Evolutionary conservation across 2,797 vertebrate species (phyloP).

Genomic region (Sparidentex hasta): DNA sequence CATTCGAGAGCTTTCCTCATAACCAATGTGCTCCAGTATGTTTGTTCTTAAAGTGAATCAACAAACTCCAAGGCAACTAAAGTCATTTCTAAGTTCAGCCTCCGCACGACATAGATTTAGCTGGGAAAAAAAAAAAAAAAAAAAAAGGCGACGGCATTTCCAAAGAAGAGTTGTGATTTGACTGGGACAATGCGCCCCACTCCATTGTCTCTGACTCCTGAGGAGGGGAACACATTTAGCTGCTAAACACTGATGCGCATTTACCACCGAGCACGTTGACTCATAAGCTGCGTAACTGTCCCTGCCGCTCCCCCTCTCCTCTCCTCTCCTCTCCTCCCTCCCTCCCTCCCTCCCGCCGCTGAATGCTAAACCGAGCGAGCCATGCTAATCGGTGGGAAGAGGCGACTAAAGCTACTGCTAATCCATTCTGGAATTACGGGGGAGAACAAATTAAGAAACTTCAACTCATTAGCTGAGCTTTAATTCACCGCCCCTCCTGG

Average conservation of each 20-base stretch:
- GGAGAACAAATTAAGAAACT: conserved; percentile 90
- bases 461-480: conserved; percentile 89
- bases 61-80: neutral
- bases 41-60: neutral
- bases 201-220: conserved; percentile 48
- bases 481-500: conserved; percentile 86
- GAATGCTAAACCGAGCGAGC: conserved; percentile 75
- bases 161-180: conserved; percentile 35
- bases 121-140: too few species aligned
- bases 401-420: conserved; percentile 87
- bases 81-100: neutral
- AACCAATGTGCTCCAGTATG: neutral
- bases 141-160: neutral
- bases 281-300: conserved; percentile 74
- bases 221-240: conserved; percentile 69
- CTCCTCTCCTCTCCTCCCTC: conserved; percentile 48
- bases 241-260: conserved; percentile 61
- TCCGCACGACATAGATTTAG: neutral
- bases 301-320: conserved; percentile 46
- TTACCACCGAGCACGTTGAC: conserved; percentile 65
- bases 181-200: conserved; percentile 44
- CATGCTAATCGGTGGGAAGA: conserved; percentile 83
- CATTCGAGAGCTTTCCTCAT: neutral
- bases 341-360: conserved; percentile 58
- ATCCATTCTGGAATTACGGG: conserved; percentile 88